Conservation (phyloP, 2,888 invertebrate species). For the Aproaerema taeniolella region DNA sequence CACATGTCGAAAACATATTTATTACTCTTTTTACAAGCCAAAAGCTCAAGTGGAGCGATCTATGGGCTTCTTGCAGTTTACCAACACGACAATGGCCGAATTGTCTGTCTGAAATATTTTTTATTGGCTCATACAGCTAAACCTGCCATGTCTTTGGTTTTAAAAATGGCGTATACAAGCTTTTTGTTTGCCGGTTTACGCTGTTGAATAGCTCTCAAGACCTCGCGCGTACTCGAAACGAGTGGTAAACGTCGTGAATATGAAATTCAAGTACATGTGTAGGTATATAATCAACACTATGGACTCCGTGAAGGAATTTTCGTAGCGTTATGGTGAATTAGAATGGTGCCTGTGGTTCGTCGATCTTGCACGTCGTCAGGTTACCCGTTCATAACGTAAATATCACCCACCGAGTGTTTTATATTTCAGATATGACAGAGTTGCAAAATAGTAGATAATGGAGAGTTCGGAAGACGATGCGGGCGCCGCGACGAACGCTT, state of each 20-base stretch:
- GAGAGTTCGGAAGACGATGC: conserved; percentile 77
- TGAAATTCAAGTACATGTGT: conserved; percentile 76
- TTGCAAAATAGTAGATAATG: conserved; percentile 76
- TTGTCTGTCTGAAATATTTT: conserved; percentile 73
- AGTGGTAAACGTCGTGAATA: conserved; percentile 70
- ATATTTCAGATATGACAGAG: conserved; percentile 74
- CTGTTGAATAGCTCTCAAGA: conserved; percentile 69
- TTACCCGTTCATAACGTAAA: conserved; percentile 72
- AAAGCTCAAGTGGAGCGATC: conserved; percentile 73
- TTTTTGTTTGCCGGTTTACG: conserved; percentile 79
- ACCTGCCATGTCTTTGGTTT: conserved; percentile 78
- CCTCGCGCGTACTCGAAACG: conserved; percentile 55
- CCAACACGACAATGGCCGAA: conserved; percentile 78
- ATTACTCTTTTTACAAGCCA: conserved; percentile 71
- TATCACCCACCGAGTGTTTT: conserved; percentile 70
- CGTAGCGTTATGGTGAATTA: conserved; percentile 76
- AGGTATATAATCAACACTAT: conserved; percentile 71
- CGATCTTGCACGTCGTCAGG: conserved; percentile 75
- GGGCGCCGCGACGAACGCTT: conserved; percentile 72
- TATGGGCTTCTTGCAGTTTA: conserved; percentile 76
- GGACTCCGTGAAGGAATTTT: conserved; percentile 68
- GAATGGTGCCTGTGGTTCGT: conserved; percentile 76
- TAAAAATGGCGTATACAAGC: conserved; percentile 80
- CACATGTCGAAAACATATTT: conserved; percentile 71
- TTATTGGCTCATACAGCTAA: conserved; percentile 73